These are phyloP conservation scores for Leptopilina syphax DNA, from an alignment of 2,888 invertebrate species.

Conservation along the genomic window DNA sequence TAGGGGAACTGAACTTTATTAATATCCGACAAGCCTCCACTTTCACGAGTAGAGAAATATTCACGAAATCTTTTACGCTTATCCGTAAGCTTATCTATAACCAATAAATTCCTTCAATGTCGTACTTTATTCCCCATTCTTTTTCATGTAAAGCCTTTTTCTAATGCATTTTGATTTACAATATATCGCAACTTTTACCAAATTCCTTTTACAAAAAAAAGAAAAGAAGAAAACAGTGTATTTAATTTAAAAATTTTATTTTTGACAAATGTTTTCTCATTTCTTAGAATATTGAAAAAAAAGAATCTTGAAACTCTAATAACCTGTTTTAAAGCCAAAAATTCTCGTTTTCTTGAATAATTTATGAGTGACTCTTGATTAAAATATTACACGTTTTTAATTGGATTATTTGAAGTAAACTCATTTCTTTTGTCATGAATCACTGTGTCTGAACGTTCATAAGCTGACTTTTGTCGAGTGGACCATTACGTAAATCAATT, in stretches of 20 bases:
- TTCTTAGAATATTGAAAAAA: no score
- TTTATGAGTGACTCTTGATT: background rate
- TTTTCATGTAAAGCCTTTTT: background rate
- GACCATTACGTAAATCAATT: constrained; percentile 4
- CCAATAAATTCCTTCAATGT: background rate
- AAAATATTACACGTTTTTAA: background rate
- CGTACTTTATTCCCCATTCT: background rate
- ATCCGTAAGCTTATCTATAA: background rate
- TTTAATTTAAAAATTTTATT: no score
- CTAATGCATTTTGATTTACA: background rate
- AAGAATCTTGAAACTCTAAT: no score
- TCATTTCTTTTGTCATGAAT: background rate
- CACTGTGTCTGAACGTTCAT: background rate
- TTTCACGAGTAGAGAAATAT: background rate
- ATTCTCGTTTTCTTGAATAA: background rate
- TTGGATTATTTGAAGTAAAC: background rate
- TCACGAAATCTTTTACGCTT: constrained; percentile 4
- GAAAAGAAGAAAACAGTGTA: no score
- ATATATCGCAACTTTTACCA: no score
- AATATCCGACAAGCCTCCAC: constrained; percentile 61
- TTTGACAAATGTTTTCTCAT: no score
- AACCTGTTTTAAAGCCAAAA: no score
- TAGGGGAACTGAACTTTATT: constrained; percentile 62
- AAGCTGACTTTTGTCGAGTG: constrained; percentile 5
- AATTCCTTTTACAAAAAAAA: no score